Conservation (phyloP, 1,140 invertebrate genomes). For the Pentalonia nigronervosa region DNA sequence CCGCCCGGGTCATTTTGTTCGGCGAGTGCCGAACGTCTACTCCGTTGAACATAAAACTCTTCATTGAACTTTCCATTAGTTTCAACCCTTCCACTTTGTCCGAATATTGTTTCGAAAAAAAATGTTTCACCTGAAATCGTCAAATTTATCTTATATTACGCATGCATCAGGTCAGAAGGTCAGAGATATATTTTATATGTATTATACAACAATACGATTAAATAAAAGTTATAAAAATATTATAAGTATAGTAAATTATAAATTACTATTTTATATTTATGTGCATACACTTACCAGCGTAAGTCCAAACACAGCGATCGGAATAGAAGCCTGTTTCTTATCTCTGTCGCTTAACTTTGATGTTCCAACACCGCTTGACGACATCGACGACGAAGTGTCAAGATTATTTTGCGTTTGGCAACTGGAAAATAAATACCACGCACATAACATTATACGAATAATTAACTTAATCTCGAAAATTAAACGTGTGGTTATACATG, state of each 20-base stretch:
- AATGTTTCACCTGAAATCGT: slow-evolving; percentile 81
- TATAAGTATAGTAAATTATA: neutral
- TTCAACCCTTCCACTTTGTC: slow-evolving; percentile 90
- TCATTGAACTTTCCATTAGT: slow-evolving; percentile 76
- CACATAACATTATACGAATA: neutral
- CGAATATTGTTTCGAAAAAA: slow-evolving; percentile 91
- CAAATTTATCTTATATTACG: neutral
- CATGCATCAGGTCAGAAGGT: neutral
- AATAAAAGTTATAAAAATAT: neutral
- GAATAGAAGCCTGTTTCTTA: slow-evolving; percentile 86
- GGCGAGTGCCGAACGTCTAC: slow-evolving; percentile 64
- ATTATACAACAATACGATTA: neutral
- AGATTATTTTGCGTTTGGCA: slow-evolving; percentile 44
- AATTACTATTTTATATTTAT: neutral
- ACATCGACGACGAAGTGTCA: neutral
- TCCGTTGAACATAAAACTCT: slow-evolving; percentile 62
- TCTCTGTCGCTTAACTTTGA: slow-evolving; percentile 82
- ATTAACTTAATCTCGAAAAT: neutral
- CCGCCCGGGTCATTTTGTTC: slow-evolving; percentile 81
- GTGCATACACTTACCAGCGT: slow-evolving; percentile 72
- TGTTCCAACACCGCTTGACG: neutral
- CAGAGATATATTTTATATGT: neutral
- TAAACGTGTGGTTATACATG: neutral
- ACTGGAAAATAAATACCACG: neutral
- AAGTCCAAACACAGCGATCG: slow-evolving; percentile 89